Evolutionary conservation across 2,113 vertebrate genomes (phyloP), one percentile per base, ranked within the genome.

Genomic region (Megatriorchis doriae): DNA sequence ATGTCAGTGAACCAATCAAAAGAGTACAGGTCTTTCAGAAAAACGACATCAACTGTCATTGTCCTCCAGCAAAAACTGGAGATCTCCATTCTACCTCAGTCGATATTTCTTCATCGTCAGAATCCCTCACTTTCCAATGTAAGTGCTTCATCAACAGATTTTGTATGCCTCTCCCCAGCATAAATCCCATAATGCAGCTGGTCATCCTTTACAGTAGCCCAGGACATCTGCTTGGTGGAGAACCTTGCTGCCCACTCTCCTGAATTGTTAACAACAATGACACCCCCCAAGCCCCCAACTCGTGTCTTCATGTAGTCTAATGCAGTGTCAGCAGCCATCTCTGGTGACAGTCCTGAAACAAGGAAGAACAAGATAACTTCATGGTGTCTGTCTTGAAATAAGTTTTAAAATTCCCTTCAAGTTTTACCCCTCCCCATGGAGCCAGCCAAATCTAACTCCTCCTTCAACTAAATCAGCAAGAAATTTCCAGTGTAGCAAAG

Each of bases 221-320:
- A 99, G 38, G 97, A 75, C 99, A 99, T 99, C 80, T 98, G 97
- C 26, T 72, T 59, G 31, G 98, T 99, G 95, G 95, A 98, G 97
- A 99, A 99, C 56, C 98, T 98, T 36, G 98, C 98, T 10, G 98
- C 98, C 99, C 99, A 99, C 56, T 97, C 96, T 38, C 99, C 99
- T 56, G 96, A 96, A 43, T 80, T 98, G 98, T 95, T 98, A 83
- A 99, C 97, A 47, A 99, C 97, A 94, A 99, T 98, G 83, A 99
- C 97, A 31, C 99, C 99, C 2, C 98, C 99, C 47, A 98, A 66
- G 3, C 98, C 98, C 11, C 92, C 96, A 47, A 99, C 97, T 83
- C 98, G 98, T n/a, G 98, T 98, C 98, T 98, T 98, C 99, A 99
- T 99, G 82, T 98, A 98, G 75, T 97, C 96, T 95, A 99, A 82